Evolutionary conservation across 1,140 invertebrate species (phyloP), one percentile per base, ranked within the genome.

Genomic region (Pogonognathellus flavescens): DNA sequence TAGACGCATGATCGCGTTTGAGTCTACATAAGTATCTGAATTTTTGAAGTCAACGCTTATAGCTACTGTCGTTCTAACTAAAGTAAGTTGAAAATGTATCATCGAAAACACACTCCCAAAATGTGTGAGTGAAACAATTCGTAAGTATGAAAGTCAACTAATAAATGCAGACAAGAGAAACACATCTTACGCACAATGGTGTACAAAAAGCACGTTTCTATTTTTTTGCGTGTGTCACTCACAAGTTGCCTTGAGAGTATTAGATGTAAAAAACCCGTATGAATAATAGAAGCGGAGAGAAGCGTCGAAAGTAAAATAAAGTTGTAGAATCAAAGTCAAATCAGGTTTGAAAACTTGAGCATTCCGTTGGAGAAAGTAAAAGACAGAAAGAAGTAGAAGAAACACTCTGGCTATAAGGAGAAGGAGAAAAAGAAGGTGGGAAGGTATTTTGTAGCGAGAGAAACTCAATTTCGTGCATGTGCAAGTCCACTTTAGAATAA

Each of bases 271-370:
- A 20, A 70, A 13, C 49, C 8, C 41, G 31, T 50, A 76, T 76
- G 70, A 76, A 76, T 76, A 76, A 76, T 76, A 76, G 49, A 76
- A 49, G 31, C 31, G 1, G 14, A 10, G 14, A 18, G 11, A 16
- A 22, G 66, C 14, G 66, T 25, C 41, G 70, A 76, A 76, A 76
- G 70, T 41, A 76, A 76, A 76, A 50, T 50, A 76, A 76, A 76
- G 70, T 76, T 76, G 70, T 76, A 49, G 70, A 76, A 76, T 76
- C 70, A 76, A 76, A 76, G 70, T 76, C 31, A 76, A 76, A 50
- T 76, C 25, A 76, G 31, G 25, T 76, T 76, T 76, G 70, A 76
- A 18, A 76, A 76, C 25, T 76, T 76, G 70, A 49, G 70, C 0
- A 66, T 66, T 66, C 62, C 9, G 10, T 25, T 4, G 6, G 11